phyloP scores from a whole-genome alignment of 1,140 invertebrate genomes.

The Aphis craccivora region DNA sequence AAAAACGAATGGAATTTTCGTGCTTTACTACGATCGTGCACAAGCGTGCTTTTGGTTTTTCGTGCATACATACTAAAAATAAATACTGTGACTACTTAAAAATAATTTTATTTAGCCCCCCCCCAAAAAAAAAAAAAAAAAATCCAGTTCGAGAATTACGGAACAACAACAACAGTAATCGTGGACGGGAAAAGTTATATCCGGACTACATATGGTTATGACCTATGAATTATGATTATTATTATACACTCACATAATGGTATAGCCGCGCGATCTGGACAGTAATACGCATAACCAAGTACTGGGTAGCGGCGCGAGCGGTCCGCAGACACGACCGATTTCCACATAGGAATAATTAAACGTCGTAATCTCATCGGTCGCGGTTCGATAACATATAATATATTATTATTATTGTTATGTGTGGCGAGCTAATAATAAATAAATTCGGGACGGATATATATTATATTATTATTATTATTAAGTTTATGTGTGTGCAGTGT shows the following conservation, averaged over 20 bases:
- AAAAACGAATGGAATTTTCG: no score
- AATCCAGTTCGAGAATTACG: not conserved
- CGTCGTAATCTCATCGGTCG: conserved; percentile 35
- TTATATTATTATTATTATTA: not conserved
- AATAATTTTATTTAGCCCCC: no score
- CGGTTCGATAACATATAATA: not conserved
- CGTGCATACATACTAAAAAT: no score
- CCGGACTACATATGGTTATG: not conserved
- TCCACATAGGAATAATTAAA: conserved; percentile 37
- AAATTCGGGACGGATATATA: not conserved
- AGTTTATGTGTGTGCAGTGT: not conserved
- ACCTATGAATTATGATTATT: not conserved
- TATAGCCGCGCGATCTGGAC: not conserved
- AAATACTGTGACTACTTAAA: no score
- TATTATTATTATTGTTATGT: not conserved
- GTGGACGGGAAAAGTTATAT: not conserved
- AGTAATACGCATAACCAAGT: not conserved
- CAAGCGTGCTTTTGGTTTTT: no score
- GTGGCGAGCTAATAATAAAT: not conserved
- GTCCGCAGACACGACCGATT: not conserved
- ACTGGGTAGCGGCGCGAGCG: not conserved
- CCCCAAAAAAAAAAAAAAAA: no score
- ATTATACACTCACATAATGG: not conserved
- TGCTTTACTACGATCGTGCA: no score
- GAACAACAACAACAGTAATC: not conserved